Conservation (phyloP, 1,140 invertebrate species). For the Cydia splendana region DNA sequence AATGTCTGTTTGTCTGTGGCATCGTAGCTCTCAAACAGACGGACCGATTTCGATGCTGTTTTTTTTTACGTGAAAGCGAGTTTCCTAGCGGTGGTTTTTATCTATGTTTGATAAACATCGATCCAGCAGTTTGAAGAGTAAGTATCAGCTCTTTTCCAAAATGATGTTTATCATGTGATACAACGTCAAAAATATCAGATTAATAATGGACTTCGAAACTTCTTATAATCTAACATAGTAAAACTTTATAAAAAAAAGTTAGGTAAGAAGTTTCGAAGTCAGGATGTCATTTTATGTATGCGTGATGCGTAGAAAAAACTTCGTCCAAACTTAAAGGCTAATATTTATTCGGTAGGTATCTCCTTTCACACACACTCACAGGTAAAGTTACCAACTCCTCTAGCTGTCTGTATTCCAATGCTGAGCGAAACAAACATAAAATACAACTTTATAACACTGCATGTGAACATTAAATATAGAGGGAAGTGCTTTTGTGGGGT, state of each 20-base stretch:
- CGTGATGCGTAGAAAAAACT: neutral
- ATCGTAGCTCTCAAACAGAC: too few species aligned
- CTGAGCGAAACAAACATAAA: slow-evolving; percentile 63
- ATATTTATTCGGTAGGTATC: neutral
- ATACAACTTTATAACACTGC: slow-evolving; percentile 37
- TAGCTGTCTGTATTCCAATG: slow-evolving; percentile 74
- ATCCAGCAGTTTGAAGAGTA: too few species aligned
- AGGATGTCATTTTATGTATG: neutral
- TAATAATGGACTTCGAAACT: neutral
- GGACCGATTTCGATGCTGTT: too few species aligned
- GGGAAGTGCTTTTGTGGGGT: neutral
- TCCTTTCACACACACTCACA: neutral
- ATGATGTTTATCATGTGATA: too few species aligned
- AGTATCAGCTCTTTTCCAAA: too few species aligned
- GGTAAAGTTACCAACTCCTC: slow-evolving; percentile 60
- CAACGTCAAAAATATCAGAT: neutral
- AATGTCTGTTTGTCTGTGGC: too few species aligned
- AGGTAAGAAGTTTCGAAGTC: neutral
- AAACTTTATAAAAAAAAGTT: neutral
- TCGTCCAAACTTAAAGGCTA: neutral
- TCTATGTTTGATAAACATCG: too few species aligned
- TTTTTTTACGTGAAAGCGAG: too few species aligned
- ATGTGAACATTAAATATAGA: slow-evolving; percentile 21
- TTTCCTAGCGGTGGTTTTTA: too few species aligned
- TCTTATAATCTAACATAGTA: neutral